These are phyloP conservation scores for Hippocampus barbouri DNA, from an alignment of 2,113 vertebrate genomes.

Conservation along the genomic window DNA sequence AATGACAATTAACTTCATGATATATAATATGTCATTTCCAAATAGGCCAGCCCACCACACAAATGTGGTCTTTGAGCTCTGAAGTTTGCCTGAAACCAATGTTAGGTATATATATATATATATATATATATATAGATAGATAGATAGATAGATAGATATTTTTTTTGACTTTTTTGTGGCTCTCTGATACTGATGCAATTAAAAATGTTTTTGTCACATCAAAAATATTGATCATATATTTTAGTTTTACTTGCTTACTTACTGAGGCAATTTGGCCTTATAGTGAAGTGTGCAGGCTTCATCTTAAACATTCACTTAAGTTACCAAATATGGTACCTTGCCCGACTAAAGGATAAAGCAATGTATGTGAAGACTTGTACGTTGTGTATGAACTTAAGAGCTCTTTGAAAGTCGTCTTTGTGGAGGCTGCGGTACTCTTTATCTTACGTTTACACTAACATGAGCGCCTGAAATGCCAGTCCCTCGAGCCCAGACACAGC, in stretches of 20 bases:
- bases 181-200: neutral
- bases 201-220: neutral
- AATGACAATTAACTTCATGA: no score
- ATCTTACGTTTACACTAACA: constrained; percentile 12
- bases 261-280: neutral
- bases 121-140: no score
- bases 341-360: neutral
- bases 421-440: neutral
- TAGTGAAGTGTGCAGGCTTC: neutral
- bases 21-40: no score
- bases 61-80: no score
- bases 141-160: no score
- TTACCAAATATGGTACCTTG: constrained; percentile 1
- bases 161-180: neutral
- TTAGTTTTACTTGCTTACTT: neutral
- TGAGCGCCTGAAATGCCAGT: constrained; percentile 24
- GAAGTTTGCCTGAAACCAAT: no score
- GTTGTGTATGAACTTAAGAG: neutral
- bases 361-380: neutral
- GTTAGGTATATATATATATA: no score
- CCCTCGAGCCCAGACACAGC: constrained; percentile 28
- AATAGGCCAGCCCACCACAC: no score
- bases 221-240: neutral
- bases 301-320: neutral
- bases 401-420: neutral